These are phyloP conservation scores for Cossypha polioptera DNA, from an alignment of 2,797 vertebrate species.

Conservation along the genomic window DNA sequence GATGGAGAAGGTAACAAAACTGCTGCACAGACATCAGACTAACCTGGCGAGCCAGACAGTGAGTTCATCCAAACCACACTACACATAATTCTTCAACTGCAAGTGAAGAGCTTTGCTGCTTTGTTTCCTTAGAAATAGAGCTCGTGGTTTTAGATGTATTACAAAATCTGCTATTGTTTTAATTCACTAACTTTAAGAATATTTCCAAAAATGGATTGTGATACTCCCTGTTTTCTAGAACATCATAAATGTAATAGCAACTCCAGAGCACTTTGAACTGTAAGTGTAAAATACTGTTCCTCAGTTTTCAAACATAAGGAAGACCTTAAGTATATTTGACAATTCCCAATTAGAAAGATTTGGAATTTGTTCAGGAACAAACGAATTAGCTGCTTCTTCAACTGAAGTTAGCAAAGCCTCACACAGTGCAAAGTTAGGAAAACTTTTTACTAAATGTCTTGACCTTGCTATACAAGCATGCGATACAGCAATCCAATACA, in stretches of 20 bases:
- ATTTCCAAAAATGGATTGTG: not conserved
- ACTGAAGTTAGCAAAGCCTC: slow-evolving; percentile 11
- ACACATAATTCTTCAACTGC: slow-evolving; percentile 1
- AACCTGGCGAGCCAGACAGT: slow-evolving; percentile 19
- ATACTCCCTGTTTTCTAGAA: not conserved
- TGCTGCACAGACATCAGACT: not conserved
- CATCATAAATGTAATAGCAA: not conserved
- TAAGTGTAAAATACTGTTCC: not conserved
- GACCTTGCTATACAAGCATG: not conserved
- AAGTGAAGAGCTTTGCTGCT: not conserved
- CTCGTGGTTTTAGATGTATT: not conserved
- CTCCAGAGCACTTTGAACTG: slow-evolving; percentile 4
- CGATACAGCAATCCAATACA: not conserved
- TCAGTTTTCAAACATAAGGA: slow-evolving; percentile 15
- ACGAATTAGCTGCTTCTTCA: slow-evolving; percentile 36
- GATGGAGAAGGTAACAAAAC: slow-evolving; percentile 22
- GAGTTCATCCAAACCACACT: slow-evolving; percentile 32
- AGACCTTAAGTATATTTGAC: slow-evolving; percentile 48
- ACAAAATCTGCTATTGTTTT: not conserved
- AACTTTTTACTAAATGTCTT: slow-evolving; percentile 27
- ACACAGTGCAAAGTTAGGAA: not conserved
- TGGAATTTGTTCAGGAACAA: slow-evolving; percentile 64
- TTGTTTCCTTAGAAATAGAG: slow-evolving; percentile 48
- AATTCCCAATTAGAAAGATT: slow-evolving; percentile 48
- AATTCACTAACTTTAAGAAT: slow-evolving; percentile 28